A percentile compares a stretch with the other conserved stretches of the same genome.
Conservation (phyloP, 2,797 vertebrate genomes). For the Eospalax fontanierii region DNA sequence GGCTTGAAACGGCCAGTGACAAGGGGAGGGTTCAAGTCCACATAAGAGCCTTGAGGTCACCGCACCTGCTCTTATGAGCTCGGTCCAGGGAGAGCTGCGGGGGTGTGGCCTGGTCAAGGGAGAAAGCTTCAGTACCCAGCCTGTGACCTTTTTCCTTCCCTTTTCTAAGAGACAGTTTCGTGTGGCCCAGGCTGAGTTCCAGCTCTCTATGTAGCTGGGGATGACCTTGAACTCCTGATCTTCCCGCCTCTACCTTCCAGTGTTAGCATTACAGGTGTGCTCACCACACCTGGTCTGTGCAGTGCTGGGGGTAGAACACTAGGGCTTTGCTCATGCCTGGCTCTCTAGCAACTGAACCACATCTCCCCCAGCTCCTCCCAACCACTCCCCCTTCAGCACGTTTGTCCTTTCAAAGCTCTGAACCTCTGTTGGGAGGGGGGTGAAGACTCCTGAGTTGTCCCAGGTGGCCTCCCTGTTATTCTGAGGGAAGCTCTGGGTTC, state of each 20-base stretch:
- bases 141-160: background rate
- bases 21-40: background rate
- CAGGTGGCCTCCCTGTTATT: accelerated
- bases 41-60: background rate
- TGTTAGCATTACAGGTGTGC: background rate
- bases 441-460: background rate
- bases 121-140: background rate
- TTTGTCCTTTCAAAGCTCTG: background rate
- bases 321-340: background rate
- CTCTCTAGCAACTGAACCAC: no score
- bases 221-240: no score
- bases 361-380: no score
- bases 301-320: background rate
- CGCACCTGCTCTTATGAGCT: background rate
- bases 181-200: background rate
- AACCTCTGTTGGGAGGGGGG: background rate
- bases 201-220: background rate
- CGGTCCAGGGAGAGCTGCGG: background rate
- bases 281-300: background rate
- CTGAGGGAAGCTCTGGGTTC: no score
- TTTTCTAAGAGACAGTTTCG: background rate
- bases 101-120: no score
- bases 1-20: background rate
- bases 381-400: no score
- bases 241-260: accelerated